A percentile compares a stretch with the other conserved stretches of the same genome.
These are phyloP conservation scores for Ceratina calcarata DNA, from an alignment of 1,140 invertebrate genomes.

Conservation along the genomic window DNA sequence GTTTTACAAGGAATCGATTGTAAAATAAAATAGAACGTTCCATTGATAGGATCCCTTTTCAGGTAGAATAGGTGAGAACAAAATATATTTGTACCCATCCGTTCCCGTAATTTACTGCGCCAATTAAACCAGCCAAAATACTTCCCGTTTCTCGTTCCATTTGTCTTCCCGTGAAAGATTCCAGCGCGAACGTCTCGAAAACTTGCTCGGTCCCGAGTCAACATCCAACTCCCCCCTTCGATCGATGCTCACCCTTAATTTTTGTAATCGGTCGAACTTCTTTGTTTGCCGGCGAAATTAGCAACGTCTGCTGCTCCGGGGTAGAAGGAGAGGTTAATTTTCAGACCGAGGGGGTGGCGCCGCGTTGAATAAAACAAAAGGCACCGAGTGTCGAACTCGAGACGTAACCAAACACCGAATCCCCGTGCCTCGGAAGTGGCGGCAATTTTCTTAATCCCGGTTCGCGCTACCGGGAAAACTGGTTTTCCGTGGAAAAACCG, in stretches of 20 bases:
- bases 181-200: not conserved
- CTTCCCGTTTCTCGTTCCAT: not conserved
- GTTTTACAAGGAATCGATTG: no score
- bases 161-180: not conserved
- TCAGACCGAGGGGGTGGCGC: not conserved
- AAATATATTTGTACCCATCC: not conserved
- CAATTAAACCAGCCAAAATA: slow-evolving; percentile 12
- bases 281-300: slow-evolving; percentile 32
- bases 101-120: slow-evolving; percentile 6
- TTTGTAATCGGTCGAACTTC: slow-evolving; percentile 5
- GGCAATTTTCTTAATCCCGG: slow-evolving; percentile 56
- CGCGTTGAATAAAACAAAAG: slow-evolving; percentile 38
- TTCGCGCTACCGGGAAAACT: slow-evolving; percentile 31
- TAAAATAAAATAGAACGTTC: no score
- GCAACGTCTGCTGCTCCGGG: slow-evolving; percentile 24
- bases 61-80: slow-evolving; percentile 1
- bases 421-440: not conserved
- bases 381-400: slow-evolving; percentile 18
- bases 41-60: no score
- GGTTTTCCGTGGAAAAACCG: slow-evolving; percentile 45
- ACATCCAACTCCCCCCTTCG: not conserved
- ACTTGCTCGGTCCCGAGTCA: not conserved
- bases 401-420: slow-evolving; percentile 37
- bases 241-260: slow-evolving; percentile 3
- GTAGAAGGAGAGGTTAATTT: slow-evolving; percentile 17